A percentile compares a stretch with the other conserved stretches of the same genome.
phyloP scores from a whole-genome alignment of 2,888 invertebrate genomes.

The Drosophila siamana region DNA sequence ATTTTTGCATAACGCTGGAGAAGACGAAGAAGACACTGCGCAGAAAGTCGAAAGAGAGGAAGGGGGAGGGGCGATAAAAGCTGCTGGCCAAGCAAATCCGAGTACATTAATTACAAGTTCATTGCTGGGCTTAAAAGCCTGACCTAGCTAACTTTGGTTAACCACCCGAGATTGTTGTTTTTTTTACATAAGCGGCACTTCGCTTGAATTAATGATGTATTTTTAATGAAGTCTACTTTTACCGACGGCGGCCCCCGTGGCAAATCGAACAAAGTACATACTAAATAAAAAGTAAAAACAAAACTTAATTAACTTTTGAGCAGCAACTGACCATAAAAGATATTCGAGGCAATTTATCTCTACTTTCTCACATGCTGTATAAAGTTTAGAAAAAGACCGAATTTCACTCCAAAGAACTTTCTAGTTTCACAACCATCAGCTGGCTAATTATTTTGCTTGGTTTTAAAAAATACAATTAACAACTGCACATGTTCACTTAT shows the following conservation, averaged over 20 bases:
- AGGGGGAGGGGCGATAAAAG: conserved; percentile 1
- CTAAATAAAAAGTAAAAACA: neutral
- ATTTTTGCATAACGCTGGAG: conserved; percentile 39
- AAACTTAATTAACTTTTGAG: conserved; percentile 26
- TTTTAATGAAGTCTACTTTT: conserved; percentile 32
- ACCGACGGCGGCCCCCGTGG: neutral
- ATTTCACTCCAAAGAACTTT: conserved; percentile 19
- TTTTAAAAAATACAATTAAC: too few relatives aligned
- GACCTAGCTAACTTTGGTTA: conserved; percentile 45
- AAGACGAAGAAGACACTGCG: neutral
- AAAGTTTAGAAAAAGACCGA: conserved; percentile 14
- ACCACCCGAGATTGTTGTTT: conserved; percentile 13
- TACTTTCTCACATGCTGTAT: conserved; percentile 27
- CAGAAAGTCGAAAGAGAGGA: neutral
- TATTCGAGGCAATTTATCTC: conserved; percentile 12
- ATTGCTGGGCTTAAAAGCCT: conserved; percentile 43
- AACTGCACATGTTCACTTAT: too few relatives aligned
- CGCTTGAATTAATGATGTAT: conserved; percentile 32
- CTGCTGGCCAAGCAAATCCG: conserved; percentile 18
- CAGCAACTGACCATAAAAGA: conserved; percentile 20
- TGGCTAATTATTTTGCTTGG: neutral
- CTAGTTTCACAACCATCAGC: neutral
- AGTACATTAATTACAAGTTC: conserved; percentile 42
- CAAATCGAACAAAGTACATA: conserved; percentile 21
- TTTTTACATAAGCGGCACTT: conserved; percentile 39